Conservation (phyloP, 2,888 invertebrate species). For the Rotaria socialis region DNA sequence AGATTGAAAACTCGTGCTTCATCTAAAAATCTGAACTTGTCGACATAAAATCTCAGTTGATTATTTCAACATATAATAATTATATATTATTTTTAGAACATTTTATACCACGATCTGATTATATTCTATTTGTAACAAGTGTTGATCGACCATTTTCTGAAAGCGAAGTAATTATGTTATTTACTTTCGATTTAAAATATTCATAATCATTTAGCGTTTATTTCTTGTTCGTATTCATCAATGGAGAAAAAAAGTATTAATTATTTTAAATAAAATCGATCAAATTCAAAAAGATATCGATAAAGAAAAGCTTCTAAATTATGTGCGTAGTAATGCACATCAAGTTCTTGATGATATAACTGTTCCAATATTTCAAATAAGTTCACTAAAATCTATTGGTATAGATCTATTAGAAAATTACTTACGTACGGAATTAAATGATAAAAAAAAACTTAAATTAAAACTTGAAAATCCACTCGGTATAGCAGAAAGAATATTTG, state of each 20-base stretch:
- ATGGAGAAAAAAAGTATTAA: constrained; percentile 21
- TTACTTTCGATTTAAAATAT: background rate
- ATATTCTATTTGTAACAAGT: constrained; percentile 18
- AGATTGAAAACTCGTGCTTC: too few relatives aligned
- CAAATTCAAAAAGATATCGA: background rate
- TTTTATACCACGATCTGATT: constrained; percentile 6
- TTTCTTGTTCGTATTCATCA: constrained; percentile 14
- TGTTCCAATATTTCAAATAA: constrained; percentile 10
- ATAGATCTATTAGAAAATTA: background rate
- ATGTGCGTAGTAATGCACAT: background rate
- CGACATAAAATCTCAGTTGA: too few relatives aligned
- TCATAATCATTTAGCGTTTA: background rate
- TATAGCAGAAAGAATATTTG: background rate
- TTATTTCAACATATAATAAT: too few relatives aligned
- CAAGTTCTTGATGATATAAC: background rate
- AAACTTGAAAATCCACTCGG: constrained; percentile 30
- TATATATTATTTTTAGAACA: background rate
- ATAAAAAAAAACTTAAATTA: background rate
- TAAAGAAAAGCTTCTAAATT: background rate
- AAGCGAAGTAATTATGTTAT: background rate
- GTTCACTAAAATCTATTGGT: background rate
- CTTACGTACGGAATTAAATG: background rate
- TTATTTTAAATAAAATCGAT: constrained; percentile 31
- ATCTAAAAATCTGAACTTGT: too few relatives aligned
- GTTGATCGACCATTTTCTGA: constrained; percentile 30